Evolutionary conservation across 2,888 invertebrate genomes (phyloP), one percentile per base, ranked within the genome.

Genomic region (Dichetophora obliterata): DNA sequence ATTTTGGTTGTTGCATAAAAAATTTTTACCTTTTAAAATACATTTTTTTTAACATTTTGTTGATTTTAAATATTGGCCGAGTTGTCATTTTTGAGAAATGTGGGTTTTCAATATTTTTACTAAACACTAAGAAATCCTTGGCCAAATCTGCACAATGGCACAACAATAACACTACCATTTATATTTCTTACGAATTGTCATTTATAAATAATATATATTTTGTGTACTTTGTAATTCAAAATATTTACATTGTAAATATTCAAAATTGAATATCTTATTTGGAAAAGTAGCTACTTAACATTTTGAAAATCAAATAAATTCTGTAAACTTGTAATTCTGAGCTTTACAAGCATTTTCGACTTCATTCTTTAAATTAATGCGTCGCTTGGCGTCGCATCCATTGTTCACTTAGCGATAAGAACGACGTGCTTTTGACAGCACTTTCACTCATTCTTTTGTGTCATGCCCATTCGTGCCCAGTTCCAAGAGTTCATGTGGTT

Each of bases 401-500:
- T 9, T 61, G 77, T 79, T 78, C 83, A 82, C 86, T 83, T 83
- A 85, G 84, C 85, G 85, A 71, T 78, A 27, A 52, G 84, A 72
- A 54, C 43, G 61, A 61, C 83, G 84, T 79, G 82, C 81, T 77
- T 72, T 27, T 68, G 48, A 16, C 61, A 37, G 57, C 66, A 78
- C 76, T 83, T 82, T 81, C 82, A 81, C 82, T 88, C 88, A 89
- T 86, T 89, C 89, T 80, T 90, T 90, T 78, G 84, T 82, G 75
- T 89, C 89, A 71, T 89, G 86, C 48, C 87, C 89, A 85, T 88
- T 89, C 71, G 88, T 81, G 50, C 92, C 92, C 69, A 92, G 86
- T 83, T 94, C 94, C 73, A 92, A 91, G 66, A 94, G 91, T 86
- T 94, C 94, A 82, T 93, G 93, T 4, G 93, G 91, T 72, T 92